Base-by-base conservation (phyloP, 2,797 vertebrate species). In the Alca torda region DNA sequence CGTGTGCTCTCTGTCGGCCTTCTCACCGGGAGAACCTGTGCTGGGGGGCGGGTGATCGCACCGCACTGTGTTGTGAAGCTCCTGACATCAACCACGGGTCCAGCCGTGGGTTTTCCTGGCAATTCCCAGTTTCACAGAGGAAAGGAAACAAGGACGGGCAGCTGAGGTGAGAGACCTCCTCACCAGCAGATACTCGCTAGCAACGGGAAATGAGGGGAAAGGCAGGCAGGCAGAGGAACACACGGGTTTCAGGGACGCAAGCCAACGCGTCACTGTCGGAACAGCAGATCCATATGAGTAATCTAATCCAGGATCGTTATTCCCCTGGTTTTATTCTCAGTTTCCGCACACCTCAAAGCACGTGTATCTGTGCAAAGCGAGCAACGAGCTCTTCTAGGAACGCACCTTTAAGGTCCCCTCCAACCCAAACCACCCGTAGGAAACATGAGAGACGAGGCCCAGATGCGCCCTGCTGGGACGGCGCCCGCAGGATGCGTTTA, bases 1-100 rank as follows among this genome's bases (percentile, higher is more conserved):
- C 20, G 12, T 2, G 4, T 23, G 17, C 21, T 60, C 37, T 16
- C 35, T 31, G 31, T 51, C 28, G 28, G 48, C 48, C 28, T 69
- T 48, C n/a, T 63, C 57, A 57, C 15, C 2, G 1, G 26, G 33
- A 0, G 1, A 13, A 33, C 41, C 54, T 4, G 31, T 35, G 53
- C 53, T 30, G n/a, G 68, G 53, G 13, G 12, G 16, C 6, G 28
- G 13, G 14, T 21, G 54, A 78, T 72, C 5, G 7, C 19, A 17
- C 20, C 25, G 26, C 0, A 0, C 17, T 60, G 11, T 0, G 0
- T 11, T 16, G 41, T 63, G 64, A 48, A 33, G 31, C 12, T 69
- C 39, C 56, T 23, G 63, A 8, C 13, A 31, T 31, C 46, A 59
- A 46, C 35, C 10, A 21, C 18, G 2, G 6, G 9, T 24, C 23